Evolutionary conservation across 2,113 vertebrate genomes (phyloP), one percentile per base, ranked within the genome.

Genomic region (Spermophilus dauricus): DNA sequence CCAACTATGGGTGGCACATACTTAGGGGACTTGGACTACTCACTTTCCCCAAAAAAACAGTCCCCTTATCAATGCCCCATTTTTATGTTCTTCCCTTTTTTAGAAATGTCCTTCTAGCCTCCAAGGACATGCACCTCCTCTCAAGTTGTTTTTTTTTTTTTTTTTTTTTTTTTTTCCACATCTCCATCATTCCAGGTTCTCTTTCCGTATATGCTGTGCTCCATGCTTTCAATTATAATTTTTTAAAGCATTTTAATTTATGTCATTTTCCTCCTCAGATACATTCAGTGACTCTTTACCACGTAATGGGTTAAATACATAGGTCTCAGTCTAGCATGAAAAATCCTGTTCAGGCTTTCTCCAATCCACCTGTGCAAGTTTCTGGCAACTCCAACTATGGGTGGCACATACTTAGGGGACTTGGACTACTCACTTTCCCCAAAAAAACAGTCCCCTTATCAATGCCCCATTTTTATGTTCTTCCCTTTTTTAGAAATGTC

Each of bases 1-100:
- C 5, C 2, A 51, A 51, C 22, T 4, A 16, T 2, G 6, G 32
- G 51, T 14, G 17, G 58, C 4, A 37, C 1, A 26, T 4, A 11
- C 30, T 45, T 24, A 9, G 58, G 39, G 30, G 20, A 70, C 28
- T 26, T 20, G 22, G 37, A 32, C 42, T 24, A 32, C 22, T 76
- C 42, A 28, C 13, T 22, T 17, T 2, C 1, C 18, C 39, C 5
- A 0, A 4, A 51, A 42, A 72, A 0, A 45, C 42, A 56, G 39
- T 39, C 37, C 10, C 18, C 39, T 73, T 75, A 22, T 51, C 10
- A 18, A 42, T 78, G 45, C 28, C 7, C 42, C 4, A 51, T 81
- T 76, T 80, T 56, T 75, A 81, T 14, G 10, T 70, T 75, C 80
- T 69, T 61, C 17, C 28, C 32, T 70, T 86, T 77, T 72, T 39